Evolutionary conservation across 2,113 vertebrate genomes (phyloP).

Genomic region (Mastomys natalensis): DNA sequence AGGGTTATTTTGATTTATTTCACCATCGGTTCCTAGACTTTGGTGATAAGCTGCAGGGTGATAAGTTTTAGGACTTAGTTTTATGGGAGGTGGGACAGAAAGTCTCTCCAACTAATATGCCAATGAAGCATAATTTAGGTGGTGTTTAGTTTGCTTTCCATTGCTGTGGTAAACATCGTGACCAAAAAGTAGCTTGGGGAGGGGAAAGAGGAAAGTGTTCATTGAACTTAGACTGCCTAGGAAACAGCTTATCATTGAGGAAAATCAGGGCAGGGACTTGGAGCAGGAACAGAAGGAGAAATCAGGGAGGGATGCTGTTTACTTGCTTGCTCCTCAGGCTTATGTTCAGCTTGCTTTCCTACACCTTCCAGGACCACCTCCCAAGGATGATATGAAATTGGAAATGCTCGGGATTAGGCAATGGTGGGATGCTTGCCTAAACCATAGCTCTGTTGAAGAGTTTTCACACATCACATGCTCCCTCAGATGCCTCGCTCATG

Average conservation of each 20-base stretch:
- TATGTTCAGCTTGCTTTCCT: no score
- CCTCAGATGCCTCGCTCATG: not conserved
- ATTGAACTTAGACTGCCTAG: not conserved
- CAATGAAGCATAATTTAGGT: not conserved
- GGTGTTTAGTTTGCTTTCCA: not conserved
- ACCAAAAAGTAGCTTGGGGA: not conserved
- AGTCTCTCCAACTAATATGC: not conserved
- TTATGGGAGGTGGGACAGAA: not conserved
- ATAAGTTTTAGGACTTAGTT: not conserved
- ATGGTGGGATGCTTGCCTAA: not conserved
- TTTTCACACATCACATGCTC: not conserved
- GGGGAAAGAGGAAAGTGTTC: not conserved
- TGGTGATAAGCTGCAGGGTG: not conserved
- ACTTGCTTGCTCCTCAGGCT: no score
- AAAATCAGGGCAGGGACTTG: not conserved
- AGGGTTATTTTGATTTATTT: not conserved
- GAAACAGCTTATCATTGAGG: not conserved
- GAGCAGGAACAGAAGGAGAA: not conserved
- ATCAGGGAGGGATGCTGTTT: not conserved
- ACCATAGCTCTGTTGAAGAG: not conserved
- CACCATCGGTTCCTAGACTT: not conserved
- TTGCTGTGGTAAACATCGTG: not conserved
- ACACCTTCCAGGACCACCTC: not conserved
- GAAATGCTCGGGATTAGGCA: not conserved
- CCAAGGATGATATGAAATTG: not conserved